Percentiles rank a stretch among this genome's conserved stretches.
Conservation (phyloP, 2,113 vertebrate species). For the Hippocampus abdominalis region DNA sequence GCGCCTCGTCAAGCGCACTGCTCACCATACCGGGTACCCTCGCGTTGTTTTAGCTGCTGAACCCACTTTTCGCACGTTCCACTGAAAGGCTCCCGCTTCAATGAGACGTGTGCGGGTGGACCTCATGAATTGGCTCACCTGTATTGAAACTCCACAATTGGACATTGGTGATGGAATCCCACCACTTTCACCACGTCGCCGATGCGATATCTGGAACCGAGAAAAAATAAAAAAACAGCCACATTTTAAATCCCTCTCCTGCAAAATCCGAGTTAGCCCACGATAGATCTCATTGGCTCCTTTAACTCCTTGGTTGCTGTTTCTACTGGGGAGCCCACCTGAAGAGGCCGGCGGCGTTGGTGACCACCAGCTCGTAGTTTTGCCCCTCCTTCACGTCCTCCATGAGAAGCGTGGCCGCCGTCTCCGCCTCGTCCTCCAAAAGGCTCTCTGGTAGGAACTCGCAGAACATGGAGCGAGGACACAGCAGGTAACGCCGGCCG, state of each 20-base stretch:
- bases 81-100: no score
- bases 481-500: slow-evolving; percentile 76
- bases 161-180: slow-evolving; percentile 82
- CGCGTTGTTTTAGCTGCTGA: no score
- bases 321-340: slow-evolving; percentile 66
- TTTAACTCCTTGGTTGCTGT: no score
- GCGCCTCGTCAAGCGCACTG: background rate
- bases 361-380: slow-evolving; percentile 82
- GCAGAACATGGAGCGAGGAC: slow-evolving; percentile 82
- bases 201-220: slow-evolving; percentile 70
- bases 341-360: slow-evolving; percentile 73
- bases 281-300: no score
- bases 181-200: slow-evolving; percentile 83
- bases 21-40: no score
- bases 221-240: background rate
- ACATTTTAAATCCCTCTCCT: no score
- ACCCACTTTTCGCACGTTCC: no score
- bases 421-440: slow-evolving; percentile 52
- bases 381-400: slow-evolving; percentile 77
- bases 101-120: no score
- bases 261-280: background rate
- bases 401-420: slow-evolving; percentile 69
- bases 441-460: slow-evolving; percentile 80
- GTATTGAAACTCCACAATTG: slow-evolving; percentile 78
- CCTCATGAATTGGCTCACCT: slow-evolving; percentile 66